Base-by-base conservation (phyloP, 2,113 vertebrate genomes). In the Halcyon senegalensis region DNA sequence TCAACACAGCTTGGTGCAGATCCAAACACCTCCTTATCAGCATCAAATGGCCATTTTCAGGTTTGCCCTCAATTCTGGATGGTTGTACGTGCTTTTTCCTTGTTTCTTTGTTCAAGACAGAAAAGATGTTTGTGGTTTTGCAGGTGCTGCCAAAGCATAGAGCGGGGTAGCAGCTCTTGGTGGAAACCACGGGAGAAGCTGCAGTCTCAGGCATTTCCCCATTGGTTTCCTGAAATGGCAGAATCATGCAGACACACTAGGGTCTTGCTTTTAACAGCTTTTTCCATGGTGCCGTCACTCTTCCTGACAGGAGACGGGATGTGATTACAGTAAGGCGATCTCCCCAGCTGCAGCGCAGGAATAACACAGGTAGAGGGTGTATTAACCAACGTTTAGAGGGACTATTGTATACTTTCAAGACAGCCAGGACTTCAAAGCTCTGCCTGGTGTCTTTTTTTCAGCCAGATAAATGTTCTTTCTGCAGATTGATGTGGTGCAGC, bases 281-380 rank as follows among this genome's bases (percentile, higher is more conserved):
- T 70, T 90, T 75, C 48, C 46, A 7, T 2, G 3, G 76, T 1
- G 2, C 50, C 2, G 0, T 80, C 3, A 0, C 19, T 69, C 33
- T 33, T 82, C 25, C 68, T 74, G 56, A 20, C 50, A 50, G 41
- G 46, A 90, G 68, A 35, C 0, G 0, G 18, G 48, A 25, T 53
- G 21, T 59, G 59, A 59, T 91, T 90, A 64, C 68, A 46, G 15
- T 44, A 86, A 81, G 21, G 12, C 2, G 0, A 35, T 51, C 60
- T 20, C 46, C 25, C 8, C 70, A 39, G 43, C 30, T 16, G 1
- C 50, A 69, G 55, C 6, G 0, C 5, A 3, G 73, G 59, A 80
- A 16, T 15, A 41, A 46, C n/a, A 31, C 60, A 41, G 44, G 37
- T 58, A 80, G 62, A 63, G 51, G 16, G 18, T 76, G 21, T 31